Conservation (phyloP, 2,888 invertebrate genomes). For the Parnassius smintheus region DNA sequence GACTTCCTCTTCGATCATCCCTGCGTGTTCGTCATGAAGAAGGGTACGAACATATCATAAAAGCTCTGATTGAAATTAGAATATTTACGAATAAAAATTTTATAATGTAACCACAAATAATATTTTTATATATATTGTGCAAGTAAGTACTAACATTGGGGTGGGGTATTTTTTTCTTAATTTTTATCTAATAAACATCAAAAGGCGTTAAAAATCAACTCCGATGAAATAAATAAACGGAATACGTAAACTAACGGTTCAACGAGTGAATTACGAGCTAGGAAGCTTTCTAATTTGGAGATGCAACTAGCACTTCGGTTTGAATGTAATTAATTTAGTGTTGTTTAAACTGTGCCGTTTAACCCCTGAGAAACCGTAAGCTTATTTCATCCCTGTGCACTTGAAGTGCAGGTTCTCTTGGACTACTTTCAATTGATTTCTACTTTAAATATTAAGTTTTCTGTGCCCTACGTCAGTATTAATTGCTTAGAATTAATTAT, state of each 20-base stretch:
- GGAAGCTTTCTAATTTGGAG: not conserved
- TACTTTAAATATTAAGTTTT: not conserved
- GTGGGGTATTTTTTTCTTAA: no score
- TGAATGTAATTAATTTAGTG: not conserved
- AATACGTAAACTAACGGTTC: no score
- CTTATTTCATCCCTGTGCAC: not conserved
- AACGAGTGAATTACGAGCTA: not conserved
- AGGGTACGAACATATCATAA: conserved; percentile 82
- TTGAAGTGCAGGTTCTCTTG: not conserved
- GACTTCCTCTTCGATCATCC: conserved; percentile 97
- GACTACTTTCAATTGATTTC: not conserved
- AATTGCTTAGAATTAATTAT: no score
- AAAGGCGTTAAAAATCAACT: no score
- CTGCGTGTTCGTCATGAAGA: conserved; percentile 93
- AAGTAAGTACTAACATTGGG: no score
- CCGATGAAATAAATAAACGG: no score
- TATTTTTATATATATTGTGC: no score
- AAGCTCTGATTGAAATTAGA: no score
- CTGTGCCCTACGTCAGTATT: no score
- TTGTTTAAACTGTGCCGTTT: not conserved
- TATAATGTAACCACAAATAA: not conserved
- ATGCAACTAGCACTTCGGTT: not conserved
- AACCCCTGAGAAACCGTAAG: not conserved
- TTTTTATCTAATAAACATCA: no score
- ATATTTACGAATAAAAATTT: no score